Percentiles rank a stretch among this genome's conserved stretches.
Conservation (phyloP, 2,113 vertebrate genomes). For the Jacana jacana region DNA sequence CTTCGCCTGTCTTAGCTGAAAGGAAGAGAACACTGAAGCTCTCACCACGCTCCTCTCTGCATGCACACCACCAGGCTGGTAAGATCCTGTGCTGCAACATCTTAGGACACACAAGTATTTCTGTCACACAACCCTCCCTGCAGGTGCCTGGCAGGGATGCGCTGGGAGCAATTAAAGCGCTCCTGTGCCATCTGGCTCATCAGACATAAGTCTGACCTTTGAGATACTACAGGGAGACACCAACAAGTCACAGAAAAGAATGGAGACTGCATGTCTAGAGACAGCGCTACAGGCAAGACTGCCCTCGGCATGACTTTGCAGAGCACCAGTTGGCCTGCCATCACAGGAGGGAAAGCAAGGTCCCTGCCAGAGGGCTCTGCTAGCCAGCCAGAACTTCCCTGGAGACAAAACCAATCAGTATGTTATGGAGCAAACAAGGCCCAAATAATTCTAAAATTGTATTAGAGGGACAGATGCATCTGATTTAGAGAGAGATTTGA, state of each 20-base stretch:
- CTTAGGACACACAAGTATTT: neutral
- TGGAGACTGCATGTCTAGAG: neutral
- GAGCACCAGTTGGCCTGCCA: neutral
- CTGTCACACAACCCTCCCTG: neutral
- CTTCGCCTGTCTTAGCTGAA: constrained; percentile 81
- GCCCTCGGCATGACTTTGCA: neutral
- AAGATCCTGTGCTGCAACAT: neutral
- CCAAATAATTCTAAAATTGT: neutral
- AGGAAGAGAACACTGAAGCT: constrained; percentile 34
- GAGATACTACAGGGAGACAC: neutral
- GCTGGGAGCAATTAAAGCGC: neutral
- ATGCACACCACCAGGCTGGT: neutral
- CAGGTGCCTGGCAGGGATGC: neutral
- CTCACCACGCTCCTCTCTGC: neutral
- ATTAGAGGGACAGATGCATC: neutral
- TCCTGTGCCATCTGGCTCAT: rapidly evolving
- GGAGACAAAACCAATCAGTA: neutral
- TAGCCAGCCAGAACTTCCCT: neutral
- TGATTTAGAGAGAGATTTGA: neutral
- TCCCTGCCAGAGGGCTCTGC: neutral
- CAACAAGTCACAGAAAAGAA: neutral
- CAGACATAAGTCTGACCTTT: neutral
- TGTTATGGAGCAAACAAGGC: neutral
- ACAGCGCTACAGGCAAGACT: neutral
- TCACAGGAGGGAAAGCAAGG: neutral